Conservation (phyloP, 1,140 invertebrate species). For the Polyergus mexicanus region DNA sequence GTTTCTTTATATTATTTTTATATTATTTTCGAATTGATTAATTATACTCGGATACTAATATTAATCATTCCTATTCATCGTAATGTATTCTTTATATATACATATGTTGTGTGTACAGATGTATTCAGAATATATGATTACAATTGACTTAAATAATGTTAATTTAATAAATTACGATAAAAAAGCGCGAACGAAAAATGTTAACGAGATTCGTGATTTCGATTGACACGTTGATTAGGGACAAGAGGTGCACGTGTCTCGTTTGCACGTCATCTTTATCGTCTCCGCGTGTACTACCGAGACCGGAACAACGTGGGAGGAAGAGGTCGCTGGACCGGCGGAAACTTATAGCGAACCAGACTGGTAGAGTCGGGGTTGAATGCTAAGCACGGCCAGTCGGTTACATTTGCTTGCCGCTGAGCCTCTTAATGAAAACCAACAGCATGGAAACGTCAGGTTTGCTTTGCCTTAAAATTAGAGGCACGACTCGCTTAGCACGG, state of each 20-base stretch:
- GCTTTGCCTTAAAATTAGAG: constrained; percentile 75
- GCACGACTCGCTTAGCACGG: constrained; percentile 63
- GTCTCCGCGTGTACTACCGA: constrained; percentile 43
- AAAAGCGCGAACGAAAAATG: constrained; percentile 9
- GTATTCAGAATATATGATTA: neutral
- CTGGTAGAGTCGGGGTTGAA: constrained; percentile 61
- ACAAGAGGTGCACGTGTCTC: constrained; percentile 48
- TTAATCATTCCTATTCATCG: neutral
- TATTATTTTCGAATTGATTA: neutral
- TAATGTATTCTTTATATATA: neutral
- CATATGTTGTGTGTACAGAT: neutral
- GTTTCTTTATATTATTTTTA: neutral
- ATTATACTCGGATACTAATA: neutral
- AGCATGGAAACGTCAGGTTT: constrained; percentile 75
- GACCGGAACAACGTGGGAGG: constrained; percentile 25
- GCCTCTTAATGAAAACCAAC: constrained; percentile 77
- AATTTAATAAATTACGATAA: constrained; percentile 17
- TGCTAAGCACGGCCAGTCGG: constrained; percentile 75
- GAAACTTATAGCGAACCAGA: constrained; percentile 63
- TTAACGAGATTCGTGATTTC: constrained; percentile 17
- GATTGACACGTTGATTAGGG: constrained; percentile 57
- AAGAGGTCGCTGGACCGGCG: constrained; percentile 58
- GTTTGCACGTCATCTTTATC: constrained; percentile 58
- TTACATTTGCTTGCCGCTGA: constrained; percentile 72
- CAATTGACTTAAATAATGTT: constrained; percentile 10